Percentiles rank a stretch among this genome's conserved stretches.
phyloP scores from a whole-genome alignment of 2,888 invertebrate genomes.

The Brachyptera putata region DNA sequence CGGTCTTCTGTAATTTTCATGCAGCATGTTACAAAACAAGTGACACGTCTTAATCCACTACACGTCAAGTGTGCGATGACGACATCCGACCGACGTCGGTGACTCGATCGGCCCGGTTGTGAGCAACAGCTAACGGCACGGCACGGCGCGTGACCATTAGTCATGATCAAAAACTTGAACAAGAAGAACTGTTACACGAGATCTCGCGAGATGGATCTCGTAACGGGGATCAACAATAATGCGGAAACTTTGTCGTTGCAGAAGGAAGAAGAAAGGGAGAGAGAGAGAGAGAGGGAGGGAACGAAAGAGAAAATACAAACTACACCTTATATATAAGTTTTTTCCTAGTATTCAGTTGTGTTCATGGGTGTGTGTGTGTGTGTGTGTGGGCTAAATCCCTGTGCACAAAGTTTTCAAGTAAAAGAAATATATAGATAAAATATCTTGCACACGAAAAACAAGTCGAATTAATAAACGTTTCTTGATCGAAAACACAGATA shows the following conservation, averaged over 20 bases:
- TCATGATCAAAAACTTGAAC: slow-evolving; percentile 16
- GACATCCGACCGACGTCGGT: no score
- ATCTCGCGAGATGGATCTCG: slow-evolving; percentile 1
- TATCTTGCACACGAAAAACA: no score
- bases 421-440: slow-evolving; percentile 15
- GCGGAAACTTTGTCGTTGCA: slow-evolving; percentile 13
- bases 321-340: no score
- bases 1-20: no score
- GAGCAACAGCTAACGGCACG: slow-evolving; percentile 2
- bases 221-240: slow-evolving; percentile 15
- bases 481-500: neutral
- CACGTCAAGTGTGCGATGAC: no score
- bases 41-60: no score
- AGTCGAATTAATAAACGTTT: slow-evolving; percentile 16
- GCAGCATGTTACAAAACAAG: no score
- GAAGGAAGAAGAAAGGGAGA: neutral
- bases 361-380: no score
- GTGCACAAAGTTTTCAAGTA: neutral
- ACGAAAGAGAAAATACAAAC: slow-evolving; percentile 20
- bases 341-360: no score
- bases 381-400: neutral
- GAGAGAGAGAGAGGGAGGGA: no score
- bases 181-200: neutral
- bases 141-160: slow-evolving; percentile 18
- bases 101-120: neutral